Evolutionary conservation across 2,113 vertebrate genomes (phyloP).

Genomic region (Catagonus wagneri): DNA sequence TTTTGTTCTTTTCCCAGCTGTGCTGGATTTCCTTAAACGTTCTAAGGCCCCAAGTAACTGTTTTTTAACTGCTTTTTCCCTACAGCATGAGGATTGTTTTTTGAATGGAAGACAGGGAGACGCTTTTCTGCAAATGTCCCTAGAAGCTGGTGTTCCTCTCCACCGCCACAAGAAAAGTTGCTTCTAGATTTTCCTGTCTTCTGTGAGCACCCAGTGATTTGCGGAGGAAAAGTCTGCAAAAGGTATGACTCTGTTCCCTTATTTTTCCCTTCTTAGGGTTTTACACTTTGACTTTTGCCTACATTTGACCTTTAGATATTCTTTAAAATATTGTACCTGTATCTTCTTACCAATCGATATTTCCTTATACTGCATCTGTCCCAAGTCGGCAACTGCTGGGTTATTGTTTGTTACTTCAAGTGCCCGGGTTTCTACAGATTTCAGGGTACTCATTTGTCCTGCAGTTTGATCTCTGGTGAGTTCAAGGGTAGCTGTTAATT

Average conservation of each 20-base stretch:
- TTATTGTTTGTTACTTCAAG: not conserved
- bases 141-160: not conserved
- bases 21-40: not conserved
- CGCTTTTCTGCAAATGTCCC: not conserved
- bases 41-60: not conserved
- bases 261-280: not conserved
- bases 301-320: not conserved
- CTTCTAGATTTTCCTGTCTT: not conserved
- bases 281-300: not conserved
- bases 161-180: not conserved
- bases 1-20: not conserved
- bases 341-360: not conserved
- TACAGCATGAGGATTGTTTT: not conserved
- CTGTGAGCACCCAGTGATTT: not conserved
- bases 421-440: not conserved
- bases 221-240: not conserved
- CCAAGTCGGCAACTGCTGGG: not conserved
- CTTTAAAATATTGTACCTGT: not conserved
- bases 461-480: not conserved
- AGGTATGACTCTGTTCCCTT: not conserved
- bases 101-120: not conserved
- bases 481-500: not conserved
- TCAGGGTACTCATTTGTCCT: not conserved
- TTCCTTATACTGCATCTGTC: not conserved
- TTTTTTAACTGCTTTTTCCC: not conserved